A percentile compares a stretch with the other conserved stretches of the same genome.
These are phyloP conservation scores for Miichthys miiuy DNA, from an alignment of 2,797 vertebrate genomes.

Conservation along the genomic window DNA sequence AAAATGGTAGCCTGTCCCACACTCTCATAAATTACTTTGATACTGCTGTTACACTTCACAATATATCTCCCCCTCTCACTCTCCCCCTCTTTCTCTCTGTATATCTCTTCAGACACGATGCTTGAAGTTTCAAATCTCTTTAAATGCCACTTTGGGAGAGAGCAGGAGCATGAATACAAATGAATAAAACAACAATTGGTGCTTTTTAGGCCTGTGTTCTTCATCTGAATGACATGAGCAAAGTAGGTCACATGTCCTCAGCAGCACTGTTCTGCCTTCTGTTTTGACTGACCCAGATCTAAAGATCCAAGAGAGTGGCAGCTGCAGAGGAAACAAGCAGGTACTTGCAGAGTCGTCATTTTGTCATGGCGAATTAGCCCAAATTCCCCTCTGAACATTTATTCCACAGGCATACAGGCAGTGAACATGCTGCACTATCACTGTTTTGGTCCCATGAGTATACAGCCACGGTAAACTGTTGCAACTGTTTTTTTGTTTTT, in stretches of 20 bases:
- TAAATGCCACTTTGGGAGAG: conserved; percentile 4
- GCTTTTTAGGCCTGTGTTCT: conserved; percentile 11
- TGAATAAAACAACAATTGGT: conserved; percentile 2
- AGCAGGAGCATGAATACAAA: not conserved
- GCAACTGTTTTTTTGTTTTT: no score
- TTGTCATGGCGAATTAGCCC: conserved; percentile 55
- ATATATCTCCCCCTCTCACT: not conserved
- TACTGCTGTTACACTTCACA: conserved; percentile 13
- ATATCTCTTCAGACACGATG: conserved; percentile 8
- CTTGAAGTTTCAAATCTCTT: conserved; percentile 2
- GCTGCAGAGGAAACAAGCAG: conserved; percentile 60
- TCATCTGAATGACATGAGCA: conserved; percentile 18
- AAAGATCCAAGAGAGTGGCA: conserved; percentile 31
- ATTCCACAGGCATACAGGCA: conserved; percentile 39
- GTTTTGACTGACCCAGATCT: conserved; percentile 19
- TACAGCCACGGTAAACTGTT: not conserved
- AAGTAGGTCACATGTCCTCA: conserved; percentile 37
- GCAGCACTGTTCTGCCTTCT: conserved; percentile 19
- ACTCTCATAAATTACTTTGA: conserved; percentile 48
- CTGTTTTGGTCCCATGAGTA: conserved; percentile 30
- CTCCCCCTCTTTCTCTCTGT: not conserved
- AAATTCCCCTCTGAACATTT: conserved; percentile 58
- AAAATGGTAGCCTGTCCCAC: conserved; percentile 36
- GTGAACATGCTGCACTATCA: conserved; percentile 33
- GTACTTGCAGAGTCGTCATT: conserved; percentile 36